A percentile compares a stretch with the other conserved stretches of the same genome.
These are phyloP conservation scores for Thomomys bottae DNA, from an alignment of 2,113 vertebrate genomes.

Conservation along the genomic window DNA sequence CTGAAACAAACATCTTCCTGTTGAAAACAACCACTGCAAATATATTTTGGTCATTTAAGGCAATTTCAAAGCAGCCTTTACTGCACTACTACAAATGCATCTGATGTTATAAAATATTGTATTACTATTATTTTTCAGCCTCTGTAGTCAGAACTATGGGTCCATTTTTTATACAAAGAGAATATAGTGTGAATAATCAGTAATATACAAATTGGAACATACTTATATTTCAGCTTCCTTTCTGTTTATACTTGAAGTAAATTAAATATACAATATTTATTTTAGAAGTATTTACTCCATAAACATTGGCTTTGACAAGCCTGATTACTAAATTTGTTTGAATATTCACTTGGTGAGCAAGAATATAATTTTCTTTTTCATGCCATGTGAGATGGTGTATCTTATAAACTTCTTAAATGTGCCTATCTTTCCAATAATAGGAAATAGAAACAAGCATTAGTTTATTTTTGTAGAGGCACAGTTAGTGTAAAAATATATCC, in stretches of 20 bases:
- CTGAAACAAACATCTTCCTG: conserved; percentile 34
- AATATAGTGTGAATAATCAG: neutral
- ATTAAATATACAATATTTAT: conserved; percentile 18
- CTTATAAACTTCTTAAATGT: neutral
- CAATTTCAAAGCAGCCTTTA: neutral
- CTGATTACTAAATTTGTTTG: neutral
- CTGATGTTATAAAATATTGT: neutral
- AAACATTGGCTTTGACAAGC: neutral
- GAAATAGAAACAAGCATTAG: neutral
- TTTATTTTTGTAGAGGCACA: conserved; percentile 21
- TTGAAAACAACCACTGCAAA: conserved; percentile 24
- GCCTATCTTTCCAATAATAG: neutral
- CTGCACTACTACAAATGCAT: conserved; percentile 6
- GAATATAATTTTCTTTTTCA: conserved; percentile 23
- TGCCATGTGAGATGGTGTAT: neutral
- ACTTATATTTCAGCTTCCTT: neutral
- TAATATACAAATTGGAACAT: neutral
- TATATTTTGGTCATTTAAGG: conserved; percentile 5
- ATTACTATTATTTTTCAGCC: conserved; percentile 35
- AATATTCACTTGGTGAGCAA: conserved; percentile 31
- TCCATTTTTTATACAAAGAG: conserved; percentile 31
- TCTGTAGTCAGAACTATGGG: conserved; percentile 22
- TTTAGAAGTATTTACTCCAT: neutral
- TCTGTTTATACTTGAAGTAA: conserved; percentile 37
- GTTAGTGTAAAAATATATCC: conserved; percentile 38